phyloP scores from a whole-genome alignment of 2,888 invertebrate species.

The Eucera pruinosa region DNA sequence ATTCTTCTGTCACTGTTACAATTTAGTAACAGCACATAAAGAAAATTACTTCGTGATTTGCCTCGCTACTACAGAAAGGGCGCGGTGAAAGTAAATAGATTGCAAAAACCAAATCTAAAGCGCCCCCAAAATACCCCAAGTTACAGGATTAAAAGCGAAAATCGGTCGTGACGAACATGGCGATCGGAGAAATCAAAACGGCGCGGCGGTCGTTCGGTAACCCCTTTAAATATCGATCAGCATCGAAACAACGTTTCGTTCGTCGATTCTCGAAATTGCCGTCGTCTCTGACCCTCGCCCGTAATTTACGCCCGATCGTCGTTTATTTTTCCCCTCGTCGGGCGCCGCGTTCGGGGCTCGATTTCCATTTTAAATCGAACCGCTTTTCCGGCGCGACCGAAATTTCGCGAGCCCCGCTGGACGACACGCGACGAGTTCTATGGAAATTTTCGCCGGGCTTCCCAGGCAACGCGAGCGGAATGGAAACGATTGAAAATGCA shows the following conservation, averaged over 20 bases:
- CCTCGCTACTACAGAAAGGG: too few species aligned
- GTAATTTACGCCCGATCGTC: constrained; percentile 28
- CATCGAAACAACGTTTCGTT: constrained; percentile 18
- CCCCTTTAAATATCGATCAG: constrained; percentile 33
- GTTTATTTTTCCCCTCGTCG: not conserved
- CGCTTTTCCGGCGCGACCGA: constrained; percentile 21
- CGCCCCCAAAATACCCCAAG: too few species aligned
- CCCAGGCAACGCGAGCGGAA: constrained; percentile 21
- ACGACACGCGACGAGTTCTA: not conserved
- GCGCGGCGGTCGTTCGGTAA: not conserved
- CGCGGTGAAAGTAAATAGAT: too few species aligned
- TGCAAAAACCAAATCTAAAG: too few species aligned
- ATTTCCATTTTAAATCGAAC: constrained; percentile 56
- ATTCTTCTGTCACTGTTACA: too few species aligned
- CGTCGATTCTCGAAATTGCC: constrained; percentile 29
- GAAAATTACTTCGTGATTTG: too few species aligned
- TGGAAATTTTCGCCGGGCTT: constrained; percentile 14
- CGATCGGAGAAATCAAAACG: not conserved
- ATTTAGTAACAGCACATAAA: too few species aligned
- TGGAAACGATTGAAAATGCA: constrained; percentile 23
- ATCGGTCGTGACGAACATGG: too few species aligned
- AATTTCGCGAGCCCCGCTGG: constrained; percentile 13
- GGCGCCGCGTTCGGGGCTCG: not conserved
- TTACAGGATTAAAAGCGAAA: too few species aligned
- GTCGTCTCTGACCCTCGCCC: not conserved